These are phyloP conservation scores for Agrotis puta DNA, from an alignment of 2,888 invertebrate species.

Conservation along the genomic window DNA sequence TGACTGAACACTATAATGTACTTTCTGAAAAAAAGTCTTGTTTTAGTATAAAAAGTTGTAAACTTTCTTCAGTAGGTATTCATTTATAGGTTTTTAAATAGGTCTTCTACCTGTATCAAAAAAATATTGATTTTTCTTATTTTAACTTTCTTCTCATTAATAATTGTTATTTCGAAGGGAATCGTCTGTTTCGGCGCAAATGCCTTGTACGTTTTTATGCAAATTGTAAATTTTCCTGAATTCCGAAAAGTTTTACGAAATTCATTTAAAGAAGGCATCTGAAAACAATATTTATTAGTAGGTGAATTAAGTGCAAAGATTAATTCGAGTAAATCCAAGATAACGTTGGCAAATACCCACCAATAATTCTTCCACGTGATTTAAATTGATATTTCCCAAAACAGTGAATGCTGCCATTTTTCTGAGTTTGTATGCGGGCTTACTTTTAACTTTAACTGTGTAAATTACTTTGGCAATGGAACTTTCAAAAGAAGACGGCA, in stretches of 20 bases:
- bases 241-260: constrained; percentile 76
- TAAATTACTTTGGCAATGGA: constrained; percentile 81
- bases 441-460: constrained; percentile 78
- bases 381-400: constrained; percentile 78
- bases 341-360: constrained; percentile 64
- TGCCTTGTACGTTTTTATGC: constrained; percentile 79
- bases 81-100: too few species aligned
- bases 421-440: constrained; percentile 72
- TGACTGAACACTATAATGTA: constrained; percentile 76
- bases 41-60: not conserved
- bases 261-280: constrained; percentile 77
- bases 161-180: constrained; percentile 79
- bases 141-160: constrained; percentile 77
- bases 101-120: constrained; percentile 78
- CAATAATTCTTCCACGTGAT: constrained; percentile 76
- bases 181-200: constrained; percentile 80
- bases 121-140: constrained; percentile 76
- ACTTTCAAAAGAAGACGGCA: constrained; percentile 83
- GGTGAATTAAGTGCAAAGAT: not conserved
- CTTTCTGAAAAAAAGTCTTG: constrained; percentile 76
- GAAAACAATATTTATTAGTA: constrained; percentile 24
- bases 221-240: constrained; percentile 71
- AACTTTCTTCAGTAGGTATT: not conserved
- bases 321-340: not conserved
- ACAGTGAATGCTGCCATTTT: constrained; percentile 76